phyloP scores from a whole-genome alignment of 2,888 invertebrate genomes.

The Drosophila dives region DNA sequence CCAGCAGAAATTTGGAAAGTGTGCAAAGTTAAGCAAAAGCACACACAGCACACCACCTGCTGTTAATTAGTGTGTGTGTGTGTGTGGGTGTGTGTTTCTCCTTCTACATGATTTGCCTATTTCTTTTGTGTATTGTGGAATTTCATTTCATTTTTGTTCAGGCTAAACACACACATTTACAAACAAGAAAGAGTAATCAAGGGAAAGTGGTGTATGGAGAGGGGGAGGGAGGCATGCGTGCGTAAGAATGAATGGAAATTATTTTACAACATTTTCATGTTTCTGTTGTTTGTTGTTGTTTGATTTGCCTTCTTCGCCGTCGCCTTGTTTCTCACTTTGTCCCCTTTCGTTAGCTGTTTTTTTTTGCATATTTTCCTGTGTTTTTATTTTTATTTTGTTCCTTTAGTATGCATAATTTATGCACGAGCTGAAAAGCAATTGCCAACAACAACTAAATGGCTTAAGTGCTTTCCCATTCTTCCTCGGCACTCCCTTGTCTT shows the following conservation, averaged over 20 bases:
- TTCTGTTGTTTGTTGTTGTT: slow-evolving; percentile 54
- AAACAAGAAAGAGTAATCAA: slow-evolving; percentile 1
- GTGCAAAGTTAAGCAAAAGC: slow-evolving; percentile 24
- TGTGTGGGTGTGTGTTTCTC: slow-evolving; percentile 3
- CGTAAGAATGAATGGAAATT: slow-evolving; percentile 76
- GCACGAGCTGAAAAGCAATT: slow-evolving; percentile 53
- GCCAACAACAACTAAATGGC: slow-evolving; percentile 41
- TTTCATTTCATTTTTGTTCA: slow-evolving; percentile 37
- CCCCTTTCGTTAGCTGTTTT: neutral
- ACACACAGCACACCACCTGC: slow-evolving; percentile 26
- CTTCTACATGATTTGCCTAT: slow-evolving; percentile 9
- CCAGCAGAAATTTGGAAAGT: slow-evolving; percentile 1
- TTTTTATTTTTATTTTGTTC: slow-evolving; percentile 24
- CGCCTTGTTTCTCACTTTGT: slow-evolving; percentile 8
- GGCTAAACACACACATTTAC: slow-evolving; percentile 33
- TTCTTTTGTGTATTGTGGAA: slow-evolving; percentile 26
- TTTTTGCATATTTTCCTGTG: slow-evolving; percentile 14
- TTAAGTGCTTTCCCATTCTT: slow-evolving; percentile 17
- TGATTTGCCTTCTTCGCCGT: slow-evolving; percentile 54
- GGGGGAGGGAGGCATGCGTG: slow-evolving; percentile 54
- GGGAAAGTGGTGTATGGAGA: neutral
- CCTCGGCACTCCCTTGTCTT: neutral
- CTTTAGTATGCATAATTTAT: slow-evolving; percentile 65
- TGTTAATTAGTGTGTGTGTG: slow-evolving; percentile 9
- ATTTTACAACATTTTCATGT: slow-evolving; percentile 78